Evolutionary conservation across 2,113 vertebrate genomes (phyloP), one percentile per base, ranked within the genome.

Genomic region (Myotis brandtii): DNA sequence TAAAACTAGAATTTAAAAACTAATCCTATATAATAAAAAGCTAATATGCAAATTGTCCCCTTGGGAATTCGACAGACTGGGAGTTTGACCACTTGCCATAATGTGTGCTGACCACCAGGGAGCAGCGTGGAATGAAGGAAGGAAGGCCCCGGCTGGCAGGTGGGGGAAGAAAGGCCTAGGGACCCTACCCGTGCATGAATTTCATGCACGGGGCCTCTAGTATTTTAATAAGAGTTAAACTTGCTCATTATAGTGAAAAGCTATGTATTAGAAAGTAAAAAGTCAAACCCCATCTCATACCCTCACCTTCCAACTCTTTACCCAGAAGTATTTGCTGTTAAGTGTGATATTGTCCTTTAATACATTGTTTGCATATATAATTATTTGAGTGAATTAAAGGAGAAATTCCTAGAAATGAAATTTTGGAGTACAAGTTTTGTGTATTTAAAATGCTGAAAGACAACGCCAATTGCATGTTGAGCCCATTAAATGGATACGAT

Each of bases 351-450:
- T 54, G 37, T 62, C 13, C 32, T 59, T 79, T 62, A 37, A 81
- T 43, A 88, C 56, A 52, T 73, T 76, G 25, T 92, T 93, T 73
- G 32, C 76, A 10, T 76, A 17, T 79, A 59, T 37, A 89, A 34
- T 37, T 34, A 6, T 20, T 73, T 84, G 27, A 37, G 1, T 87
- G 18, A 83, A 66, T 75, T 67, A 62, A 93, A 91, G 6, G 48
- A 80, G n/a, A 80, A 76, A 88, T 79, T 86, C 18, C 87, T 76
- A 54, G 76, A 48, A 83, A 37, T 86, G n/a, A 3, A 94, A 91
- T 83, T 91, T 86, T 62, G 10, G 5, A 48, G 10, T 91, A 69
- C 76, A 83, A 89, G 9, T 81, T 89, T 69, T 84, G 20, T 87
- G 16, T 40, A 54, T 87, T 83, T 82, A 66, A 90, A 23, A 76